phyloP scores from a whole-genome alignment of 2,888 invertebrate genomes.

The Hirtodrosophila alboralis region DNA sequence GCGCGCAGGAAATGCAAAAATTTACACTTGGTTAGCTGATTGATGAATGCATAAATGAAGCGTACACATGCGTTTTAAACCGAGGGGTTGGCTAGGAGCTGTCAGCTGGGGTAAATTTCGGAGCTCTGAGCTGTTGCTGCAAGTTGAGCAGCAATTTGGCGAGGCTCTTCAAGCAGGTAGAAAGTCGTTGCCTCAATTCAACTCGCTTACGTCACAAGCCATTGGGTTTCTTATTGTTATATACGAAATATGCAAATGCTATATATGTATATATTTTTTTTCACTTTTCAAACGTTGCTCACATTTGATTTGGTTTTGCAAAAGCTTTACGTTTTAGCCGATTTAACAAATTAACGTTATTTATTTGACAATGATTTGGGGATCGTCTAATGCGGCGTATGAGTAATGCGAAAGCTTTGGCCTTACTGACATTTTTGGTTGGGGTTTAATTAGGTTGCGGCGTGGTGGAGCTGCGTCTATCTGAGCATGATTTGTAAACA shows the following conservation, averaged over 20 bases:
- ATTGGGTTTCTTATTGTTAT: slow-evolving; percentile 78
- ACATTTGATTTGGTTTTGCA: slow-evolving; percentile 7
- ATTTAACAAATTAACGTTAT: slow-evolving; percentile 76
- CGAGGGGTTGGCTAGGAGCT: too few species aligned
- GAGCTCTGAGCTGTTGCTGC: slow-evolving; percentile 39
- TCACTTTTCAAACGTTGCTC: slow-evolving; percentile 33
- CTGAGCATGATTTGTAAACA: slow-evolving; percentile 72
- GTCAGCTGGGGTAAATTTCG: too few species aligned
- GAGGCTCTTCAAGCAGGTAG: slow-evolving; percentile 31
- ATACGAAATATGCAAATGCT: slow-evolving; percentile 76
- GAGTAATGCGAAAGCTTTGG: slow-evolving; percentile 72
- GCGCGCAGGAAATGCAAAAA: slow-evolving; percentile 78
- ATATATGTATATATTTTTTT: slow-evolving; percentile 34
- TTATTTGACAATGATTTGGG: slow-evolving; percentile 78
- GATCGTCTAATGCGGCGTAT: slow-evolving; percentile 67
- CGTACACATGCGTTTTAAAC: slow-evolving; percentile 76
- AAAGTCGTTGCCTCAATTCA: slow-evolving; percentile 23
- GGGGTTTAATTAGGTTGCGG: slow-evolving; percentile 57
- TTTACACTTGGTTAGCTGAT: slow-evolving; percentile 82
- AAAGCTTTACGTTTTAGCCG: slow-evolving; percentile 31
- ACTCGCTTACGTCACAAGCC: slow-evolving; percentile 63
- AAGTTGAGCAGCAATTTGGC: slow-evolving; percentile 67
- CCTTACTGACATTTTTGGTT: slow-evolving; percentile 34
- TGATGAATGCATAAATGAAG: slow-evolving; percentile 82
- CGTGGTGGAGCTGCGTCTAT: too few species aligned